phyloP scores from a whole-genome alignment of 2,797 vertebrate genomes.

The Phataginus tricuspis region DNA sequence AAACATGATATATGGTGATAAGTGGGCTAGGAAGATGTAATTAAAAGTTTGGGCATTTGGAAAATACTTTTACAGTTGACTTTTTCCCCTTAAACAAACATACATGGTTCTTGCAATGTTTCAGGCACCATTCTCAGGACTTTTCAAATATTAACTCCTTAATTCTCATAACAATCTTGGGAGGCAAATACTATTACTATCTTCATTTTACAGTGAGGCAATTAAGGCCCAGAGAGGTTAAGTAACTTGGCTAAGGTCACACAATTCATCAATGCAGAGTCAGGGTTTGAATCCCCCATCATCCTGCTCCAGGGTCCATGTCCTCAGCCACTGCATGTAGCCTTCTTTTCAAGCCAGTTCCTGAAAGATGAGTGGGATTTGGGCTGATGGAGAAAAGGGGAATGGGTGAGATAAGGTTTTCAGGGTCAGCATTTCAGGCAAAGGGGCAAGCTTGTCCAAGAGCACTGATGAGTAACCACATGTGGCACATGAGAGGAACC shows the following conservation, averaged over 20 bases:
- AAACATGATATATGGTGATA: not conserved
- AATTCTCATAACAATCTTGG: constrained; percentile 19
- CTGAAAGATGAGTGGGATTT: not conserved
- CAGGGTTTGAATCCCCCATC: not conserved
- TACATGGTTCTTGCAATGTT: not conserved
- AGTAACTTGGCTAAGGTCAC: not conserved
- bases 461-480: not conserved
- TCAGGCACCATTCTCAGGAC: not conserved
- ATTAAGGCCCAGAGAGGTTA: constrained; percentile 9
- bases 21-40: not conserved
- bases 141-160: constrained; percentile 17
- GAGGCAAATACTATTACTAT: not conserved
- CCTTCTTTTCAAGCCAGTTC: not conserved
- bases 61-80: not conserved
- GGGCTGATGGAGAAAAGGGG: not conserved
- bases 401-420: not conserved
- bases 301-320: not conserved
- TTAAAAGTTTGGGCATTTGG: constrained; percentile 21
- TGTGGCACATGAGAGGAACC: not conserved
- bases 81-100: not conserved
- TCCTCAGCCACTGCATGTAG: not conserved
- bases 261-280: not conserved
- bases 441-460: not conserved
- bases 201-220: not conserved
- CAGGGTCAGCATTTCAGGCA: not conserved